Evolutionary conservation across 2,113 vertebrate genomes (phyloP).

Genomic region (Elephas maximus): DNA sequence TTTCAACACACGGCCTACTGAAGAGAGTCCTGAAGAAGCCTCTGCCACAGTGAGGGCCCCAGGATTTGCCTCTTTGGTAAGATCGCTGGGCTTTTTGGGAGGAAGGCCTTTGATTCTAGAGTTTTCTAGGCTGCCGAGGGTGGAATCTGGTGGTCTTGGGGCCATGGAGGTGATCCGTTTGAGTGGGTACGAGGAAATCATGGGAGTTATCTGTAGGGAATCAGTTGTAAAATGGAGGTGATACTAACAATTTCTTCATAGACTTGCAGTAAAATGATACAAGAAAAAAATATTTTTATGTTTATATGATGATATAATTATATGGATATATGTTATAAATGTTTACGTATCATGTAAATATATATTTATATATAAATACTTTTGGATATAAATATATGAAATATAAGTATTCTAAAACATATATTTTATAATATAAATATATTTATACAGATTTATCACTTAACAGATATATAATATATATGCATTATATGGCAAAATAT

Average conservation of each 20-base stretch:
- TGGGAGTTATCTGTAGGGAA: neutral
- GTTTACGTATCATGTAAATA: neutral
- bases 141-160: neutral
- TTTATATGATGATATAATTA: neutral
- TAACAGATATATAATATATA: neutral
- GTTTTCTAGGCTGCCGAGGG: neutral
- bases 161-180: neutral
- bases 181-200: neutral
- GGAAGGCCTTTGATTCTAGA: constrained; percentile 43
- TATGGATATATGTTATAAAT: neutral
- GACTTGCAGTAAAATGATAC: neutral
- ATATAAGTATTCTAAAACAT: neutral
- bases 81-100: neutral
- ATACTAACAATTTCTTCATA: neutral
- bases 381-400: neutral
- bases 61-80: constrained; percentile 24
- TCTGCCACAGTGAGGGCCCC: neutral
- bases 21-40: too few relatives aligned
- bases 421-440: neutral
- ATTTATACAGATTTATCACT: neutral
- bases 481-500: too few relatives aligned
- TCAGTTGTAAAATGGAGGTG: neutral
- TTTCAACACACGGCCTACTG: too few relatives aligned
- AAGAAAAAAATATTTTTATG: neutral
- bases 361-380: neutral